Evolutionary conservation across 2,113 vertebrate species (phyloP).

Genomic region (Orthonyx spaldingii): DNA sequence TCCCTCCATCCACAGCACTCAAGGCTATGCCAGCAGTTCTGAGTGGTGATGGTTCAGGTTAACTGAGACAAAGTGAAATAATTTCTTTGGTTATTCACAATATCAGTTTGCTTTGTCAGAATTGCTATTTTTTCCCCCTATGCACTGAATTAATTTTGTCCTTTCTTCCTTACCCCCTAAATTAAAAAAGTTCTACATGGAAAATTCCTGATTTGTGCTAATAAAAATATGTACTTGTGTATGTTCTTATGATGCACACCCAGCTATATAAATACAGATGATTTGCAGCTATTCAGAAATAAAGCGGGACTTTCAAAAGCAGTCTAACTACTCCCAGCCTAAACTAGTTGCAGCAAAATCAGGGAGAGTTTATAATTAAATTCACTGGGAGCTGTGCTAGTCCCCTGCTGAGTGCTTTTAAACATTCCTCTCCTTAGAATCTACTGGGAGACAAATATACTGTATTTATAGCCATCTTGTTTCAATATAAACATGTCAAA

Average conservation of each 20-base stretch:
- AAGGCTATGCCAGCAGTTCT: background rate
- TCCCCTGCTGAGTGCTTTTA: conserved; percentile 57
- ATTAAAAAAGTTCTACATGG: background rate
- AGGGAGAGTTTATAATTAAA: conserved; percentile 45
- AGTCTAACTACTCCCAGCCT: conserved; percentile 34
- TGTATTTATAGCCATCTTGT: conserved; percentile 57
- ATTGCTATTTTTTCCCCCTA: background rate
- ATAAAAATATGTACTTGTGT: background rate
- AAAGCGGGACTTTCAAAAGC: conserved; percentile 52
- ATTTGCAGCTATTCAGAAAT: conserved; percentile 22
- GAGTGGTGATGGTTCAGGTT: background rate
- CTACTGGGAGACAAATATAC: conserved; percentile 33
- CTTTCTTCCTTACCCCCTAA: background rate
- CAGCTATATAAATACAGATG: conserved; percentile 17
- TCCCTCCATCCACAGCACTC: background rate
- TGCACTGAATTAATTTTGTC: background rate
- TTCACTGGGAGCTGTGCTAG: conserved; percentile 32
- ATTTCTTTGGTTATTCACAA: background rate
- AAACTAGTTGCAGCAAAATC: conserved; percentile 12
- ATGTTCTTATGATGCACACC: background rate
- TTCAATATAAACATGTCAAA: conserved; percentile 63
- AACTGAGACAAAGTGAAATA: background rate
- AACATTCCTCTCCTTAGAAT: conserved; percentile 24
- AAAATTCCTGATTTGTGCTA: background rate
- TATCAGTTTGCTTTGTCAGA: background rate